Conservation (phyloP, 2,797 vertebrate genomes). For the Psittacula echo region DNA sequence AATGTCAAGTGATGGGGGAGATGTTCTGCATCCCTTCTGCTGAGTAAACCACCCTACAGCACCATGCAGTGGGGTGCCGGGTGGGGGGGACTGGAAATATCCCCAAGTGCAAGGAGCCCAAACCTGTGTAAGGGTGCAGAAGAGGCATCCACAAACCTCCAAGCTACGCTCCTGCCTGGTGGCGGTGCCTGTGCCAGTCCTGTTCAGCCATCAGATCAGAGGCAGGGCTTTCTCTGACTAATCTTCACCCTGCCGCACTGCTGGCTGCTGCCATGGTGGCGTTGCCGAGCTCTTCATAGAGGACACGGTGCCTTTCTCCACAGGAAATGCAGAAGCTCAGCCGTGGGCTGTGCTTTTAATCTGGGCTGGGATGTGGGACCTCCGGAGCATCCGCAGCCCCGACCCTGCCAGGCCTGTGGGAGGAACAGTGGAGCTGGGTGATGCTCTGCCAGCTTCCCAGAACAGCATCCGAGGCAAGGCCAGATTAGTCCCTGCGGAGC, state of each 20-base stretch:
- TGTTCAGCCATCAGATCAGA: neutral
- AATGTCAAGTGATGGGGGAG: neutral
- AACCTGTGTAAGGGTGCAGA: rapidly evolving
- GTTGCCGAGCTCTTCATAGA: neutral
- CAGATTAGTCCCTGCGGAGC: neutral
- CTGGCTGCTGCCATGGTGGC: neutral
- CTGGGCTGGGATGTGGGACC: too few relatives aligned
- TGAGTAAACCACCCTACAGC: neutral
- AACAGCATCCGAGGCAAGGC: neutral
- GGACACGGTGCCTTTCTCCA: rapidly evolving
- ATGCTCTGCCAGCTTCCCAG: neutral
- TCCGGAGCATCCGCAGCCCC: neutral
- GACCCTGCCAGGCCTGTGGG: neutral
- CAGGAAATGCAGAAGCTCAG: neutral
- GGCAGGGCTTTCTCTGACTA: neutral
- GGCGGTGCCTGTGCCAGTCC: rapidly evolving
- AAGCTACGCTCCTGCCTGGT: rapidly evolving
- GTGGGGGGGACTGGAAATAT: neutral
- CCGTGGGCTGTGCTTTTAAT: rapidly evolving
- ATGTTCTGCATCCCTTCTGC: neutral
- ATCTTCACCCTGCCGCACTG: neutral
- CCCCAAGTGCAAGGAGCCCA: rapidly evolving
- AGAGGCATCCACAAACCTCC: rapidly evolving
- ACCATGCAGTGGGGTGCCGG: neutral
- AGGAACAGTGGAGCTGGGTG: neutral